These are phyloP conservation scores for Drosophila atripex DNA, from an alignment of 2,888 invertebrate genomes.

Conservation along the genomic window DNA sequence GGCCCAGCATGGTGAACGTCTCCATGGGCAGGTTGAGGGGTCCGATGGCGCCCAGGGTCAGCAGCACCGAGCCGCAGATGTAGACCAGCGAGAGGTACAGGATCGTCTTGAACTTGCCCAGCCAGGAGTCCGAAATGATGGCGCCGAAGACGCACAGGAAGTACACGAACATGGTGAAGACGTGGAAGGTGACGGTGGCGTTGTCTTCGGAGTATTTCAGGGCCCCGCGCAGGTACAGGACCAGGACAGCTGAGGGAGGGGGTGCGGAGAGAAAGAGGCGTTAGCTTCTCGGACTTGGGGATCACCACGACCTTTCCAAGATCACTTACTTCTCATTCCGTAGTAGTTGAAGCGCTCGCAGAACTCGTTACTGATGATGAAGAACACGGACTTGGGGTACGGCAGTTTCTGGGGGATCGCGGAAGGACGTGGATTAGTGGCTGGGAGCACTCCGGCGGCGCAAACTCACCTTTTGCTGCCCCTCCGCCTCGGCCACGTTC, in stretches of 20 bases:
- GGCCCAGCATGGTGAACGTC: constrained; percentile 87
- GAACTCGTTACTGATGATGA: constrained; percentile 96
- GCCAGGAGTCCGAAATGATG: constrained; percentile 90
- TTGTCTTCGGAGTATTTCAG: constrained; percentile 87
- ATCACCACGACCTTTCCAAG: too few relatives aligned
- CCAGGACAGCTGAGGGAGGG: constrained; percentile 88
- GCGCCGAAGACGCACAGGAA: constrained; percentile 91
- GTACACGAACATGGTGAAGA: constrained; percentile 90
- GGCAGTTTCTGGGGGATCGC: constrained; percentile 76
- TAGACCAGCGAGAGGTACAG: constrained; percentile 90
- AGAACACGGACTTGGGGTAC: constrained; percentile 91
- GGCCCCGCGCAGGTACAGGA: constrained; percentile 89
- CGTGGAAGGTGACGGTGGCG: constrained; percentile 90
- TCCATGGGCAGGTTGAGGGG: constrained; percentile 84
- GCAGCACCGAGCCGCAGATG: constrained; percentile 87
- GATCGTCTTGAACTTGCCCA: constrained; percentile 91
- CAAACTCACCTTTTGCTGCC: constrained; percentile 75
- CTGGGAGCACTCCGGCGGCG: neutral
- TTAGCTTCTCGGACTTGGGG: neutral
- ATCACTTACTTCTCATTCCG: constrained; percentile 93
- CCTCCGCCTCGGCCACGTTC: constrained; percentile 75
- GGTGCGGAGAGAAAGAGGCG: neutral
- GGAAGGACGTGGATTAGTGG: neutral
- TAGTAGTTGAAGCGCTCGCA: constrained; percentile 98
- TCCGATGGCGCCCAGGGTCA: constrained; percentile 86